Base-by-base conservation (phyloP, 1,140 invertebrate species). In the Musca vetustissima region DNA sequence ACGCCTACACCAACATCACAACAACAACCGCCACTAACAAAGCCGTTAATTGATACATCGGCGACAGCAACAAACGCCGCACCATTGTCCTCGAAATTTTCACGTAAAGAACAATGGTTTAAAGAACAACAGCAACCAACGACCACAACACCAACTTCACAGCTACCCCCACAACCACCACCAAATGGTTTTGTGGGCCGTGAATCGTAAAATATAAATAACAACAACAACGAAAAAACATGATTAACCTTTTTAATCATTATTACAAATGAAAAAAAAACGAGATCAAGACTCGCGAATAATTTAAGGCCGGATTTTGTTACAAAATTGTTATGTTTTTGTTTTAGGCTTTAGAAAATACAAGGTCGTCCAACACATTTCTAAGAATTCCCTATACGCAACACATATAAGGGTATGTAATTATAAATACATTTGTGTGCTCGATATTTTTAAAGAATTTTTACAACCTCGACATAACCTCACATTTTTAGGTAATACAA, bases 111-210 rank as follows among this genome's bases (percentile, higher is more conserved):
- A 52, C 79, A 76, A 69, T 81, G 79, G 79, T 67, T 80, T 48
- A 66, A 73, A 17, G 73, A 77, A 66, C 55, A 43, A 61, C 28
- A 28, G 13, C 49, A 7, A 52, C 21, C 49, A 64, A 15, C 57
- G 57, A 67, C 47, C 47, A 14, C 64, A 66, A 59, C 24, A 69
- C 24, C 70, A 67, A 17, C 61, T 72, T 55, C 74, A 49, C 75
- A 73, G 15, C 78, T 76, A 28, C 79, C 79, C 7, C 78, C 74
- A 49, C 75, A 73, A 17, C 78, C 77, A 28, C 79, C 79, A 9
- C 78, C 78, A 4, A 81, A 81, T 65, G 79, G 79, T 68, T 80
- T 80, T 70, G 79, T 81, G n/a, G 79, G 79, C 22, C 74, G 77
- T 65, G 79, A 81, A 67, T 73, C 47, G 21, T 69, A n/a, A n/a